These are phyloP conservation scores for Hippolais icterina DNA, from an alignment of 2,113 vertebrate genomes.

Conservation along the genomic window DNA sequence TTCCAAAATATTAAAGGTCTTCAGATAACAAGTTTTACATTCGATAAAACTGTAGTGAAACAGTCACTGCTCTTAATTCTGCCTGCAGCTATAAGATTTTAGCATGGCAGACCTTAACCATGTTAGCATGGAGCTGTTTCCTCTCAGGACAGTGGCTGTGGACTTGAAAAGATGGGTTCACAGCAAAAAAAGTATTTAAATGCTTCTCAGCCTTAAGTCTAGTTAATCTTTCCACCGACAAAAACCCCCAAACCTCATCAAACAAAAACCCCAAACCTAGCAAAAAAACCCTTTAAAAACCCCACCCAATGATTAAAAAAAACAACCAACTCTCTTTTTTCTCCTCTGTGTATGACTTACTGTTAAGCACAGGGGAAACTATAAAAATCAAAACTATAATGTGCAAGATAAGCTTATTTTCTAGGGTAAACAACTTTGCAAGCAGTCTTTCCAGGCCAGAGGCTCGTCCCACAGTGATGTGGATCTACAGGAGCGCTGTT, in stretches of 20 bases:
- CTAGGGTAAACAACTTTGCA: background rate
- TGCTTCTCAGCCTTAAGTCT: background rate
- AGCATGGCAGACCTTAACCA: background rate
- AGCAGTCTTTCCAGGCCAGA: background rate
- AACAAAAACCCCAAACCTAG: background rate
- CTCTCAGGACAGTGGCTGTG: background rate
- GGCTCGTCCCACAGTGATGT: background rate
- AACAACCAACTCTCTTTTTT: background rate
- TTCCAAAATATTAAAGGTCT: background rate
- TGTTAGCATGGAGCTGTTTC: background rate
- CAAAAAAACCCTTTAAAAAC: background rate
- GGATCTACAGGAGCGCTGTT: background rate
- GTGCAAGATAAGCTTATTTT: background rate
- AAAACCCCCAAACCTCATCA: background rate
- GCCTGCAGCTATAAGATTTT: background rate
- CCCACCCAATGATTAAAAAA: too few species aligned
- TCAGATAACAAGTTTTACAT: background rate
- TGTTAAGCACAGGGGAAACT: background rate
- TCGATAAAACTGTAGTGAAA: background rate
- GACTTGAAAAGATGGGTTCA: background rate
- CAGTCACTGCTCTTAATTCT: background rate
- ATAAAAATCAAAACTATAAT: background rate
- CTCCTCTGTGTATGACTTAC: background rate
- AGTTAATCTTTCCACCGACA: background rate
- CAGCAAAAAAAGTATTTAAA: background rate